Evolutionary conservation across 2,113 vertebrate species (phyloP).

Genomic region (Peromyscus polionotus): DNA sequence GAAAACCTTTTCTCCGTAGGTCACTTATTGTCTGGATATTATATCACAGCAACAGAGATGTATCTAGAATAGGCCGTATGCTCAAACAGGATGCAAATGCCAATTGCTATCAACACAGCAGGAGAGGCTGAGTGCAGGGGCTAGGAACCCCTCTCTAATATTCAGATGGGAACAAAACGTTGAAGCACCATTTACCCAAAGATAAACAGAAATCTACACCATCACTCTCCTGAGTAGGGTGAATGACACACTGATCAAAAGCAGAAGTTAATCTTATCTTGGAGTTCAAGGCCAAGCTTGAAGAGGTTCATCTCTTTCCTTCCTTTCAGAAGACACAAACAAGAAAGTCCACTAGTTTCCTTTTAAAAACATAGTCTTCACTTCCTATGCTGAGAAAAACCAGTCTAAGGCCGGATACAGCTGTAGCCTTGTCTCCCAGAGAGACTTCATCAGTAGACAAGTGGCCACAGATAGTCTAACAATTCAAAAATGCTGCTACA

Average conservation of each 20-base stretch:
- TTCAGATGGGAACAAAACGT: background rate
- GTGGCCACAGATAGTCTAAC: background rate
- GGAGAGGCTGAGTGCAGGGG: background rate
- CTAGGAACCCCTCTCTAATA: background rate
- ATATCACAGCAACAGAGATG: background rate
- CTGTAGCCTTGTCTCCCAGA: constrained; percentile 35
- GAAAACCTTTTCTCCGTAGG: too few relatives aligned
- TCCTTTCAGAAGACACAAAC: constrained; percentile 65
- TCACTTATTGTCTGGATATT: background rate
- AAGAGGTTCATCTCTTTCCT: constrained; percentile 69
- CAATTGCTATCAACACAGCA: background rate
- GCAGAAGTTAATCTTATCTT: constrained; percentile 43
- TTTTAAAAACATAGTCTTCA: constrained; percentile 53
- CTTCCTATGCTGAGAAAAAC: constrained; percentile 59
- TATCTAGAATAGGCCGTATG: background rate
- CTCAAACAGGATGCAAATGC: background rate
- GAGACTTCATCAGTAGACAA: background rate
- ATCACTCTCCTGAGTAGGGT: background rate
- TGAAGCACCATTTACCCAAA: background rate
- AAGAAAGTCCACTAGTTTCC: background rate
- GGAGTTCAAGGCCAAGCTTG: constrained; percentile 59
- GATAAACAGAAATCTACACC: background rate
- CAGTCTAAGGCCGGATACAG: constrained; percentile 72
- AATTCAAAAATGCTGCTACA: background rate
- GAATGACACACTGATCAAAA: constrained; percentile 22